Base-by-base conservation (phyloP, 2,888 invertebrate species). In the Lymantria dispar region DNA sequence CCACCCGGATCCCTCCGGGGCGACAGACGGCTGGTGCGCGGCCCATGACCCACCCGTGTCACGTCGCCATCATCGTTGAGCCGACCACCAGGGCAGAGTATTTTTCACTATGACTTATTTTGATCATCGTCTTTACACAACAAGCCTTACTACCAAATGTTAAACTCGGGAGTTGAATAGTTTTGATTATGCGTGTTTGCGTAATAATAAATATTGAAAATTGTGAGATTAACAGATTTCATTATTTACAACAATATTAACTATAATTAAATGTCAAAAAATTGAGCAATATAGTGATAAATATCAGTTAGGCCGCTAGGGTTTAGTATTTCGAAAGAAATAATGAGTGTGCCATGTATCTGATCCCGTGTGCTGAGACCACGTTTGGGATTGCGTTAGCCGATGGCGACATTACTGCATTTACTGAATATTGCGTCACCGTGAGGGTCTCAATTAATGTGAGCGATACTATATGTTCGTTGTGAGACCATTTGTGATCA, bases 381-480 rank as follows among this genome's bases (percentile, higher is more conserved):
- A 51, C 55, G 65, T 57, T 51, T 64, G 55, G 66, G 48, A 68
- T 68, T 68, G 66, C 69, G 61, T 65, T 65, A 67, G 52, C 13
- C 49, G 49, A 59, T 64, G 61, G 54, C 61, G 62, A 65, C 67
- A 68, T 56, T 62, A 52, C 54, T 46, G 13, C 48, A 48, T 55
- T 47, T 46, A 53, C 45, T 41, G 12, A 40, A 42, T 41, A 43
- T 64, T 67, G 52, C 69, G 41, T 52, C 57, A 68, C 38, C 13
- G 29, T 13, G 15, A 54, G 46, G 51, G 43, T 50, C 48, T 60
- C 58, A 56, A 65, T 67, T 65, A 64, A 67, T 68, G 5, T 40
- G 11, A 38, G 38, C 12, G n/a, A 10, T 38, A 33, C 22, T 7
- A 7, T 33, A 33, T 10, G 33, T 10, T 10, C 33, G 8, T 33